A percentile compares a stretch with the other conserved stretches of the same genome.
phyloP scores from a whole-genome alignment of 2,113 vertebrate species.

The Poeciliopsis occidentalis region DNA sequence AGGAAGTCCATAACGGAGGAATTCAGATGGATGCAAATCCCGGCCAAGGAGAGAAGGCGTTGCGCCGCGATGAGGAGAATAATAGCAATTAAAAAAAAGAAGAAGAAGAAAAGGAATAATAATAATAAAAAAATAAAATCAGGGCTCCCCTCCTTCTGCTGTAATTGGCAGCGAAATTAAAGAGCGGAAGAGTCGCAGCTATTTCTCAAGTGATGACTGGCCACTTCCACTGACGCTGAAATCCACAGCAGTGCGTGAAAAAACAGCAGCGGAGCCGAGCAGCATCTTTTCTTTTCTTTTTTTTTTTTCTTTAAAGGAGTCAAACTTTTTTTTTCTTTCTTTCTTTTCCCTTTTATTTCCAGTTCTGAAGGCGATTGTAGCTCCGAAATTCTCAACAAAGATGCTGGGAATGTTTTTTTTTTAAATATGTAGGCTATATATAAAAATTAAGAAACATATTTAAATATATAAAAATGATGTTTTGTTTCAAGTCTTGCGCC shows the following conservation, averaged over 20 bases:
- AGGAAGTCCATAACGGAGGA: conserved; percentile 70
- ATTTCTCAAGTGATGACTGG: conserved; percentile 61
- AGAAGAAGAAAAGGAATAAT: neutral
- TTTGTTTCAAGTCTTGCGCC: conserved; percentile 9
- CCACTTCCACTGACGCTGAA: conserved; percentile 49
- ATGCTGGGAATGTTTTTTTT: neutral
- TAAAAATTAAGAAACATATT: neutral
- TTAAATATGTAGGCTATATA: neutral
- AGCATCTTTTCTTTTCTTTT: conserved; percentile 57
- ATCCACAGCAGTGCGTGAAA: conserved; percentile 56
- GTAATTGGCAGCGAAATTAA: conserved; percentile 41
- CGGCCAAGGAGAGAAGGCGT: conserved; percentile 17
- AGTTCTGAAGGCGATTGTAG: neutral
- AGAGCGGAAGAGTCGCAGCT: conserved; percentile 46
- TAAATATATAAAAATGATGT: neutral
- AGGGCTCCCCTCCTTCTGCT: conserved; percentile 18
- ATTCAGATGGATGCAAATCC: conserved; percentile 58
- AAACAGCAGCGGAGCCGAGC: conserved; percentile 37
- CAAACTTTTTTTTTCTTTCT: conserved; percentile 61
- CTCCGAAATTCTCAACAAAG: conserved; percentile 3
- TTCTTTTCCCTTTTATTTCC: neutral
- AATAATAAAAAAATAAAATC: too few species aligned
- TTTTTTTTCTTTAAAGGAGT: conserved; percentile 25
- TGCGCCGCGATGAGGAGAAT: conserved; percentile 29
- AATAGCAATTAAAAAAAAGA: too few species aligned